phyloP scores from a whole-genome alignment of 2,113 vertebrate genomes.

The Henicopernis longicauda region DNA sequence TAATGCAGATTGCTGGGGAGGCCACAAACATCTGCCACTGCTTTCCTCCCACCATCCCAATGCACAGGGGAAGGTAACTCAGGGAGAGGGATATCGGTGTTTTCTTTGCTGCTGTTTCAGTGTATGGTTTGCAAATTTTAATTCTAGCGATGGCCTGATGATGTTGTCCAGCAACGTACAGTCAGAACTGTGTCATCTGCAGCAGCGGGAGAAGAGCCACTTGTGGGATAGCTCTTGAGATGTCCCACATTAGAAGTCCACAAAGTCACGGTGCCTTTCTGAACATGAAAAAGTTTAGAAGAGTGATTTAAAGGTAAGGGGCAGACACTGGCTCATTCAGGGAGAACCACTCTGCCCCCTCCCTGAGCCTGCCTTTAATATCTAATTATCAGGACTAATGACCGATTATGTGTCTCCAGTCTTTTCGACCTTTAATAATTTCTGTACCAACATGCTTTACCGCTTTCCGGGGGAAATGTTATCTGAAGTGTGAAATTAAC shows the following conservation, averaged over 20 bases:
- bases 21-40: not conserved
- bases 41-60: not conserved
- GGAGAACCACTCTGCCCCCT: not conserved
- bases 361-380: conserved; percentile 34
- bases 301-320: not conserved
- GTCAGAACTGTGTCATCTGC: not conserved
- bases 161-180: not conserved
- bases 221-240: not conserved
- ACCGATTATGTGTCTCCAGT: conserved; percentile 30
- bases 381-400: conserved; percentile 43
- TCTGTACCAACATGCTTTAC: conserved; percentile 38
- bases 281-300: not conserved
- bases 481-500: conserved; percentile 66
- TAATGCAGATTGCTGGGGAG: not conserved
- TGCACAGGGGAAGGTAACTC: not conserved
- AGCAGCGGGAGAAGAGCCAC: not conserved
- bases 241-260: not conserved
- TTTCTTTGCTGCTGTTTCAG: not conserved
- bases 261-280: not conserved
- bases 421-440: conserved; percentile 39
- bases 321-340: not conserved
- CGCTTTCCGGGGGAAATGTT: conserved; percentile 40
- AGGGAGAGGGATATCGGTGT: not conserved
- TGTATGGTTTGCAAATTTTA: not conserved
- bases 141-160: not conserved